These are phyloP conservation scores for Watsonalla cultraria DNA, from an alignment of 2,888 invertebrate species.

Conservation along the genomic window DNA sequence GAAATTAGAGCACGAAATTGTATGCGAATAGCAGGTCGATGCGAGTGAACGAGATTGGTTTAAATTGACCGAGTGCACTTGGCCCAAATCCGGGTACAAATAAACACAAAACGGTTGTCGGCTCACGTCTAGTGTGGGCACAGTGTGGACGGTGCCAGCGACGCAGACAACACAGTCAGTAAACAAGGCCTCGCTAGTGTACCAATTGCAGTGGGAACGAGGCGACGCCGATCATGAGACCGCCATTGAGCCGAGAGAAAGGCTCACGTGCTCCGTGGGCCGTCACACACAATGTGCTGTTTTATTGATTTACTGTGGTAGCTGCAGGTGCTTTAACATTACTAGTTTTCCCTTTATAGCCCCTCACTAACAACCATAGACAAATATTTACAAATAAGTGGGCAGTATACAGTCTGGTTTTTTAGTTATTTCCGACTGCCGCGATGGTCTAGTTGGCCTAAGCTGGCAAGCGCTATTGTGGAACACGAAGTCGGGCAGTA, in stretches of 20 bases:
- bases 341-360: too few relatives aligned
- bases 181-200: constrained; percentile 30
- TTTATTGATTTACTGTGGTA: not conserved
- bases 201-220: constrained; percentile 35
- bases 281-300: not conserved
- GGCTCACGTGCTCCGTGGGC: constrained; percentile 24
- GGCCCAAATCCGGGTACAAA: constrained; percentile 65
- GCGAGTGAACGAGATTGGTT: constrained; percentile 39
- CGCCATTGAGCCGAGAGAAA: constrained; percentile 33
- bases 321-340: not conserved
- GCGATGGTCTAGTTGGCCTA: too few relatives aligned
- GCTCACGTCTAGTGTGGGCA: constrained; percentile 29
- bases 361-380: too few relatives aligned
- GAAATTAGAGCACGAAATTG: constrained; percentile 16
- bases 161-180: constrained; percentile 47
- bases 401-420: too few relatives aligned
- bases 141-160: constrained; percentile 39
- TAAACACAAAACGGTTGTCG: constrained; percentile 55
- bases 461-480: too few relatives aligned
- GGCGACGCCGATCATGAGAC: constrained; percentile 42
- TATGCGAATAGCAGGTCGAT: constrained; percentile 15
- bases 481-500: too few relatives aligned
- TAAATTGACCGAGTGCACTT: constrained; percentile 66
- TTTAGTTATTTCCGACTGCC: too few relatives aligned
- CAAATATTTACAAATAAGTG: too few relatives aligned